Evolutionary conservation across 1,140 invertebrate genomes (phyloP), one percentile per base, ranked within the genome.

Genomic region (Drosophila neocordata): DNA sequence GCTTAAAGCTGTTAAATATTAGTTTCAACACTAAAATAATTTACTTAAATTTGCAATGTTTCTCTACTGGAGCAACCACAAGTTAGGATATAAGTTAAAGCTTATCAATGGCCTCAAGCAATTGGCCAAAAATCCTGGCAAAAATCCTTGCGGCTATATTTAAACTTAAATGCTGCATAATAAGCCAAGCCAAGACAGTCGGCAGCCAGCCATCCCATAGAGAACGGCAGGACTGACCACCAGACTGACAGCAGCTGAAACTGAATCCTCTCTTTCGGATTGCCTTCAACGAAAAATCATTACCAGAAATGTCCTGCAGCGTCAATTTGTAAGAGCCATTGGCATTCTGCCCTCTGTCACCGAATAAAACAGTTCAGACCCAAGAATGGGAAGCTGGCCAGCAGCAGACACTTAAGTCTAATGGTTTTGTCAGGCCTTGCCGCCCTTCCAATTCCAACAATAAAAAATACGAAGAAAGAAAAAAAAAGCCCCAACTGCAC

Each of bases 241-340:
- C 18, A 37, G 34, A 38, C 12, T 61, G 41, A 35, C 24, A 48
- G 34, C 44, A 62, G 66, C 51, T 68, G 72, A 64, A 53, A 75
- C 73, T 76, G 63, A 76, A 69, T 66, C 51, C 51, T 22, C 44
- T 55, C 48, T 18, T 55, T 34, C 20, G 35, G 59, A 34, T 18
- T 61, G 53, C 65, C 57, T 68, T 62, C 72, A 72, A 59, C 61
- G 51, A 44, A 38, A 81, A 77, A 87, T 82, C 81, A 87, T 87
- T 85, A 82, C 78, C 73, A 82, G 67, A 87, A 78, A 75, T 85
- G 82, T 85, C 81, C 78, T 87, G 80, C 73, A 80, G 81, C 64
- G 80, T 85, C 80, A 73, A 76, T 85, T 84, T 84, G 81, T 81
- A 73, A 74, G 68, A 61, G 70, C 74, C 74, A 65, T 82, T 87